Percentiles rank a stretch among this genome's conserved stretches.
These are phyloP conservation scores for Chlorodrepanis virens DNA, from an alignment of 2,113 vertebrate genomes.

Conservation along the genomic window DNA sequence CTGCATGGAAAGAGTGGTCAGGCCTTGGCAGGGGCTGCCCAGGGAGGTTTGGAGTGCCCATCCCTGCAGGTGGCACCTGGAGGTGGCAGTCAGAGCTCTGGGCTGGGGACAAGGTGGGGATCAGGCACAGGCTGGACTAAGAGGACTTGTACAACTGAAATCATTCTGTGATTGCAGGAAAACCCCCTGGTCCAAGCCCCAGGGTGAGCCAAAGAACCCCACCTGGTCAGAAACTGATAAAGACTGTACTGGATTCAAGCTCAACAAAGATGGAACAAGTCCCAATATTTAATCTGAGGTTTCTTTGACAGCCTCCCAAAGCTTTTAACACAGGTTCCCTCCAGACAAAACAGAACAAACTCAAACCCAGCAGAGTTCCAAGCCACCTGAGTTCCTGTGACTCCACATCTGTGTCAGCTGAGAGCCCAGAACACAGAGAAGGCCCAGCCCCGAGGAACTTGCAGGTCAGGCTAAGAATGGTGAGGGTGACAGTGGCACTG, in stretches of 20 bases:
- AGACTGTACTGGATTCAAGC: background rate
- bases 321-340: background rate
- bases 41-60: too few species aligned
- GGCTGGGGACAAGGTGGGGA: too few species aligned
- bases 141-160: background rate
- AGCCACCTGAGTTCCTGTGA: background rate
- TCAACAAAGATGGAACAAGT: background rate
- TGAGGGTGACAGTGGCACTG: background rate
- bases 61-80: too few species aligned
- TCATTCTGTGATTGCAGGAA: background rate
- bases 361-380: background rate
- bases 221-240: too few species aligned
- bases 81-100: too few species aligned
- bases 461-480: background rate
- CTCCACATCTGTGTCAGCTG: rapidly evolving
- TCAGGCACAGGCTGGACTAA: rapidly evolving
- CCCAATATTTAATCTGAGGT: background rate
- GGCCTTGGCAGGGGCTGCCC: too few species aligned
- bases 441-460: background rate
- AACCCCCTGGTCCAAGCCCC: background rate
- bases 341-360: background rate
- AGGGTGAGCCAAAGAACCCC: background rate
- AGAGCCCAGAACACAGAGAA: background rate
- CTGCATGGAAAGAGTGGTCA: too few species aligned
- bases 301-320: background rate